phyloP scores from a whole-genome alignment of 2,113 vertebrate species.

The Cacatua alba region DNA sequence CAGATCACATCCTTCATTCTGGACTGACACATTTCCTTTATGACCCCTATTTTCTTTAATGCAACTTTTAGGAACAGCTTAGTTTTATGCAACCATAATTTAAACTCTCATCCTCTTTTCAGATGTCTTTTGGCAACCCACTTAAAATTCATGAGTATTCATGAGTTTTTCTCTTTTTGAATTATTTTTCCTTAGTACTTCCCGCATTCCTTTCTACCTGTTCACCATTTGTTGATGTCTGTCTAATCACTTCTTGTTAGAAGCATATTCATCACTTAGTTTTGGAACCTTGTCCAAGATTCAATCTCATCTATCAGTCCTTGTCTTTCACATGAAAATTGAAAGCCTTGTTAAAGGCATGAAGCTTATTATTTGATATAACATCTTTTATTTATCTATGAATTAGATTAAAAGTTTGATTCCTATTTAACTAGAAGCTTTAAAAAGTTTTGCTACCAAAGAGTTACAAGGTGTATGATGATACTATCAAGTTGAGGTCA shows the following conservation, averaged over 20 bases:
- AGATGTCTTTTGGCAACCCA: neutral
- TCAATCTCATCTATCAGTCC: neutral
- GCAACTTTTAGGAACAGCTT: neutral
- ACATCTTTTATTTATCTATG: neutral
- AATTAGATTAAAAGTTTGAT: neutral
- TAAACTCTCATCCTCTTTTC: neutral
- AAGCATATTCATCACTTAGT: neutral
- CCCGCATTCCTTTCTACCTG: neutral
- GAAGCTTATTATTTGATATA: neutral
- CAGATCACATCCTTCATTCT: neutral
- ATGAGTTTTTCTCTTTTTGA: neutral
- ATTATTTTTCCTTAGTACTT: neutral
- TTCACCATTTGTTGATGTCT: neutral
- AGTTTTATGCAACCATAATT: neutral
- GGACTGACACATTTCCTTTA: neutral
- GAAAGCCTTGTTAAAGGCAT: neutral
- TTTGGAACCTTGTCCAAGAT: neutral
- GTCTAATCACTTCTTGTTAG: neutral
- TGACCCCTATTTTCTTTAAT: neutral
- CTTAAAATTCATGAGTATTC: neutral
- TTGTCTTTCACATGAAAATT: neutral
- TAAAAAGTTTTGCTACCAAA: neutral
- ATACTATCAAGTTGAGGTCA: neutral
- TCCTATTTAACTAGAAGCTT: neutral
- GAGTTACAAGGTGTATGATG: neutral